These are phyloP conservation scores for Cremastobaeus sp. DNA, from an alignment of 2,888 invertebrate genomes.

Conservation along the genomic window DNA sequence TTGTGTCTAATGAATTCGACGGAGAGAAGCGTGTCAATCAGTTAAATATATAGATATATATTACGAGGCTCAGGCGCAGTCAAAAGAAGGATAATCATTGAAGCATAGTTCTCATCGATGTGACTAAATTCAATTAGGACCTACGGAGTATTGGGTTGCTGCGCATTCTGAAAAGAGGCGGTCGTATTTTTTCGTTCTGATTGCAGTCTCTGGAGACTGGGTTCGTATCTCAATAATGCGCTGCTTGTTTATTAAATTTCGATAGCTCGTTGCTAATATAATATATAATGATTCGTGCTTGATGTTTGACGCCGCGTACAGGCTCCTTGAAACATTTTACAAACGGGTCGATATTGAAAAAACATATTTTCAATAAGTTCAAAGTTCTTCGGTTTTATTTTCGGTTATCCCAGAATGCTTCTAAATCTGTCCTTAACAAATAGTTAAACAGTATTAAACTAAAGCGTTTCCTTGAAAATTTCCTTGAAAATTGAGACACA, in stretches of 20 bases:
- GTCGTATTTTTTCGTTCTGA: constrained; percentile 76
- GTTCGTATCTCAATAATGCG: constrained; percentile 63
- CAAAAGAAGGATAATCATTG: constrained; percentile 56
- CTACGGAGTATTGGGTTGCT: constrained; percentile 68
- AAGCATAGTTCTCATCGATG: constrained; percentile 56
- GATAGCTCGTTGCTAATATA: constrained; percentile 76
- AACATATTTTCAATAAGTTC: too few species aligned
- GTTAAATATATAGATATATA: constrained; percentile 46
- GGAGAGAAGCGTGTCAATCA: constrained; percentile 50
- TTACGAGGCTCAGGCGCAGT: constrained; percentile 24
- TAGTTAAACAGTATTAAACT: too few species aligned
- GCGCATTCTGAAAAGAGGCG: constrained; percentile 63
- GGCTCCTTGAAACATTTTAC: too few species aligned
- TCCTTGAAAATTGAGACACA: too few species aligned
- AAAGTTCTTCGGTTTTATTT: too few species aligned
- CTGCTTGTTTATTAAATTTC: constrained; percentile 73
- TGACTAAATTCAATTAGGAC: constrained; percentile 68
- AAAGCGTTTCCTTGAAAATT: too few species aligned
- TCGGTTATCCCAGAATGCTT: too few species aligned
- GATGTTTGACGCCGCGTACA: constrained; percentile 75
- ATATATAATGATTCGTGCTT: constrained; percentile 74
- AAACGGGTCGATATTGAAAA: too few species aligned
- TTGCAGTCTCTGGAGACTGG: constrained; percentile 74
- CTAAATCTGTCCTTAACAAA: too few species aligned
- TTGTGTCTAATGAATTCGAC: constrained; percentile 25